Percentiles rank a stretch among this genome's conserved stretches.
Conservation (phyloP, 2,888 invertebrate species). For the Dasysyrphus tricinctus region DNA sequence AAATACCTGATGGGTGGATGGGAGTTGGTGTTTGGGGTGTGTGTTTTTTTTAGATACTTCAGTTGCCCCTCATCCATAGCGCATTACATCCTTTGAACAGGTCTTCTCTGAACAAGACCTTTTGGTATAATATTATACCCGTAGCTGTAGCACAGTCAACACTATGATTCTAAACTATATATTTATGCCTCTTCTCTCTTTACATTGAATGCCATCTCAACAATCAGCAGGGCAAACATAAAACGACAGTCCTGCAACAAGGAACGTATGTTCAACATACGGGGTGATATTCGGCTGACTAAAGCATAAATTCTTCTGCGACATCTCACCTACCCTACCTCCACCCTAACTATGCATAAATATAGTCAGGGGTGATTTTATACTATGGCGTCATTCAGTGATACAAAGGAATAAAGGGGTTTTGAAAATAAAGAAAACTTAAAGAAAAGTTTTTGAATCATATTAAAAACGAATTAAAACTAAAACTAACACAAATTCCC, state of each 20-base stretch:
- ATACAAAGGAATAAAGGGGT: no score
- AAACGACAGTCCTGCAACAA: slow-evolving; percentile 73
- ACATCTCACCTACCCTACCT: slow-evolving; percentile 55
- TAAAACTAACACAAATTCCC: no score
- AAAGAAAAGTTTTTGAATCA: no score
- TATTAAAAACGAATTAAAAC: no score
- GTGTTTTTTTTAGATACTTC: slow-evolving; percentile 12
- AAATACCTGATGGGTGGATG: slow-evolving; percentile 55
- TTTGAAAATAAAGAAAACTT: no score
- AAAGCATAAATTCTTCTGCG: slow-evolving; percentile 75
- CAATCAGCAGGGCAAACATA: slow-evolving; percentile 69
- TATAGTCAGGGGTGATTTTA: slow-evolving; percentile 34
- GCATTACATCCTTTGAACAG: slow-evolving; percentile 53
- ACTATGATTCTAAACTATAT: slow-evolving; percentile 35
- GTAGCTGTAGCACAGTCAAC: slow-evolving; percentile 32
- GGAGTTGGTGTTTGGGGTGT: slow-evolving; percentile 22
- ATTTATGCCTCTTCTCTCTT: slow-evolving; percentile 18
- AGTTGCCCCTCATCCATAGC: slow-evolving; percentile 24
- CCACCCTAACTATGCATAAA: slow-evolving; percentile 9
- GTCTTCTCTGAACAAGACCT: slow-evolving; percentile 34
- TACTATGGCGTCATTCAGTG: slow-evolving; percentile 29
- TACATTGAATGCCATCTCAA: slow-evolving; percentile 58
- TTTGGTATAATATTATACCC: slow-evolving; percentile 16
- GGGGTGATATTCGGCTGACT: slow-evolving; percentile 73
- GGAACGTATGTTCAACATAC: slow-evolving; percentile 70